A percentile compares a stretch with the other conserved stretches of the same genome.
phyloP scores from a whole-genome alignment of 2,797 vertebrate genomes.

The Anguilla obscura region DNA sequence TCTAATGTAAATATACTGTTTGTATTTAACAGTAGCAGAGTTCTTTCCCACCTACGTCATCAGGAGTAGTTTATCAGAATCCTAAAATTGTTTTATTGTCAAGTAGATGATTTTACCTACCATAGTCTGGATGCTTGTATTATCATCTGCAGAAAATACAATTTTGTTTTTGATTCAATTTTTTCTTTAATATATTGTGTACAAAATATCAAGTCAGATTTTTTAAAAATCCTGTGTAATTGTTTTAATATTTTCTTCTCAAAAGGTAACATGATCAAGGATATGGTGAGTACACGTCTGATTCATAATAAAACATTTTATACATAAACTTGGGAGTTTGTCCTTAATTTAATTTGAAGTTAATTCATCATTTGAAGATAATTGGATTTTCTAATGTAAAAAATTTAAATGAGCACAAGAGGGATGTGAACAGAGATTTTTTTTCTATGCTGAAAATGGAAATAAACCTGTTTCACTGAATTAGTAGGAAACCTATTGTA shows the following conservation, averaged over 20 bases:
- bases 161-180: neutral
- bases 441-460: neutral
- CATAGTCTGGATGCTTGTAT: neutral
- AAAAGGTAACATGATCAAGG: neutral
- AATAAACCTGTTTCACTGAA: neutral
- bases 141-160: neutral
- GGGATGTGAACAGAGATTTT: neutral
- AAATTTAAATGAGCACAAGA: neutral
- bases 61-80: no score
- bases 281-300: neutral
- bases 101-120: neutral
- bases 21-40: no score
- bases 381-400: neutral
- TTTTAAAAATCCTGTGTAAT: neutral
- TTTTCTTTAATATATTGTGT: neutral
- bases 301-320: neutral
- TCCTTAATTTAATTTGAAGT: neutral
- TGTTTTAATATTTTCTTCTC: slow-evolving; percentile 5
- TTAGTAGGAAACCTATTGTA: neutral
- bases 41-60: no score
- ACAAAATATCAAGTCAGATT: neutral
- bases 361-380: neutral
- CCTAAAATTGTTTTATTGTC: neutral
- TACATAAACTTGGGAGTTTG: neutral
- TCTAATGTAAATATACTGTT: no score